A percentile compares a stretch with the other conserved stretches of the same genome.
These are phyloP conservation scores for Enteromius unitaeniatus DNA, from an alignment of 2,797 vertebrate species.

Conservation along the genomic window DNA sequence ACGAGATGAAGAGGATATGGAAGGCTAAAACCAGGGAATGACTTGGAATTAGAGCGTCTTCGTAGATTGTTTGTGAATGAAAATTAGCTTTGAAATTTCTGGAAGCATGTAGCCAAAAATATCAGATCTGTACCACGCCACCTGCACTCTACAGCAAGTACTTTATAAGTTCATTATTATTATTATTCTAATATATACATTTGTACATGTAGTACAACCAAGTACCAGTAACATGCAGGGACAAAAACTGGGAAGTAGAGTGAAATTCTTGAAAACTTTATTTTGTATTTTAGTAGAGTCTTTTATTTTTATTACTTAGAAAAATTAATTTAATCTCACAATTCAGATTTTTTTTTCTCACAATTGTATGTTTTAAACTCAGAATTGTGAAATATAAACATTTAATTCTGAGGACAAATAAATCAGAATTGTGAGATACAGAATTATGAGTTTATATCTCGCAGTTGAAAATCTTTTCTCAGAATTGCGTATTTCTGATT, in stretches of 20 bases:
- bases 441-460: too few species aligned
- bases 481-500: too few species aligned
- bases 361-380: too few species aligned
- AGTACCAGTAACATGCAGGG: background rate
- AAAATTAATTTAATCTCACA: background rate
- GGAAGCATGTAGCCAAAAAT: background rate
- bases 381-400: too few species aligned
- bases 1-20: background rate
- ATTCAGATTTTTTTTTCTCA: background rate
- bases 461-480: too few species aligned
- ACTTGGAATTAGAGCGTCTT: background rate
- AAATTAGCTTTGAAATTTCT: background rate
- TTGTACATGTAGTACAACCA: background rate
- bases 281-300: too few species aligned
- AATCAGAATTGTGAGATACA: too few species aligned
- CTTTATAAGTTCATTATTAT: background rate
- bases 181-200: background rate
- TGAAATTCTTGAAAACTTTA: background rate
- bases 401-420: too few species aligned
- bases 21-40: slow-evolving; percentile 2
- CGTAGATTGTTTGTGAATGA: background rate
- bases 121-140: background rate
- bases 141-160: background rate
- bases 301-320: too few species aligned
- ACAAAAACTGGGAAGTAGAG: background rate